Evolutionary conservation across 1,140 invertebrate genomes (phyloP), one percentile per base, ranked within the genome.

Genomic region (Solen grandis): DNA sequence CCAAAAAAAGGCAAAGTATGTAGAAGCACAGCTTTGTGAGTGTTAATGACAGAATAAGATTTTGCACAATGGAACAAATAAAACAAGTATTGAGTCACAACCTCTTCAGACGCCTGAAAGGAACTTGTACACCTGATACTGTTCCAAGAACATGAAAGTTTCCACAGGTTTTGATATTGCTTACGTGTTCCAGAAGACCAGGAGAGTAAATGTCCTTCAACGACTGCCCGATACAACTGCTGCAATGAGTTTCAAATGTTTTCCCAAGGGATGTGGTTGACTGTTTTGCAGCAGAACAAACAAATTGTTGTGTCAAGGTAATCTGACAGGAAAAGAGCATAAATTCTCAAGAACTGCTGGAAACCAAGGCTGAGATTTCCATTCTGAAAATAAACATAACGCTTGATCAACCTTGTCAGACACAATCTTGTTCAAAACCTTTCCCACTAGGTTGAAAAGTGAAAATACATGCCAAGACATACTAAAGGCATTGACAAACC

Each of bases 41-140:
- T 65, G 27, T 65, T 65, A 8, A 65, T 27, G 22, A 65, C 62
- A 35, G 31, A 65, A 65, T 65, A 65, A 35, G 62, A 65, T n/a
- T 65, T 65, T 8, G 16, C 33, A 8, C 8, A 13, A 2, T 4
- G 3, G 35, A 31, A 19, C 5, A 60, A 31, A 5, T 2, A 13
- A 60, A 5, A 60, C 22, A 60, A 31, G 19, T 60, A 60, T 19
- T 60, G 16, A 2, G 35, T 19, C 19, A 60, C 27, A 2, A 36
- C 54, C 25, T n/a, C 57, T 36, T 65, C 62, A 65, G 62, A 38
- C 25, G 62, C 25, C 2, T 25, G 2, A 65, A 38, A 2, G 31
- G 65, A 46, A 68, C 19, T 68, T n/a, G 29, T 50, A 50, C 19
- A 2, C 65, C 38, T 68, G 36, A 50, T 2, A 68, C 13, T 22